phyloP scores from a whole-genome alignment of 2,113 vertebrate species.

The Ailuropoda melanoleuca region DNA sequence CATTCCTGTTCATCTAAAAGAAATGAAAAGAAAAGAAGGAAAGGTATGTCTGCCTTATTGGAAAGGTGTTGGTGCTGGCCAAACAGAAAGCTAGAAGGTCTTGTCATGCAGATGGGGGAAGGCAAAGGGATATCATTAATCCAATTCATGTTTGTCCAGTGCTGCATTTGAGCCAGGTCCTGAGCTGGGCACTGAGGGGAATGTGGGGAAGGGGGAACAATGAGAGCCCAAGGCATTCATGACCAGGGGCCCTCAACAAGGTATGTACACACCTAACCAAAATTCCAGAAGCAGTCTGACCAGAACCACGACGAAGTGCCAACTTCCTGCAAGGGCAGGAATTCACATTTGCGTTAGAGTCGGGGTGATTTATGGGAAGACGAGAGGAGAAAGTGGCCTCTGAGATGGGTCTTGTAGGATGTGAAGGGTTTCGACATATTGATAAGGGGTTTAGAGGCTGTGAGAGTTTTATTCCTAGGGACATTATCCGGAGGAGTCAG shows the following conservation, averaged over 20 bases:
- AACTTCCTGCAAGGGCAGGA: neutral
- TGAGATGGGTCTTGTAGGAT: neutral
- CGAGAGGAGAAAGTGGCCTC: neutral
- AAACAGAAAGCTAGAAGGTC: neutral
- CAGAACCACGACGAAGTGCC: neutral
- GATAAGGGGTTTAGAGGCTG: neutral
- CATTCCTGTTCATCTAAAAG: neutral
- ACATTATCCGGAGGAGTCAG: neutral
- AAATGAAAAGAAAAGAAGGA: neutral
- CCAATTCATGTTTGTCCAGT: neutral
- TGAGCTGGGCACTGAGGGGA: rapidly evolving
- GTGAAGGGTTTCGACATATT: neutral
- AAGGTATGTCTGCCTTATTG: neutral
- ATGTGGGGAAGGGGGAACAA: neutral
- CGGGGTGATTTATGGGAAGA: neutral
- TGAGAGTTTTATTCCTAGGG: neutral
- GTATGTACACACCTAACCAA: neutral
- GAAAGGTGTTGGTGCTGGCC: neutral
- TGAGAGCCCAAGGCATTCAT: neutral
- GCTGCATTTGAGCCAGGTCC: neutral
- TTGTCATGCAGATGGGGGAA: neutral
- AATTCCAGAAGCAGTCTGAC: neutral
- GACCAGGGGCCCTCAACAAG: neutral
- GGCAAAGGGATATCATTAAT: neutral
- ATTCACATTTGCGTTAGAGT: neutral